Evolutionary conservation across 2,113 vertebrate genomes (phyloP), one percentile per base, ranked within the genome.

Genomic region (Progne subis): DNA sequence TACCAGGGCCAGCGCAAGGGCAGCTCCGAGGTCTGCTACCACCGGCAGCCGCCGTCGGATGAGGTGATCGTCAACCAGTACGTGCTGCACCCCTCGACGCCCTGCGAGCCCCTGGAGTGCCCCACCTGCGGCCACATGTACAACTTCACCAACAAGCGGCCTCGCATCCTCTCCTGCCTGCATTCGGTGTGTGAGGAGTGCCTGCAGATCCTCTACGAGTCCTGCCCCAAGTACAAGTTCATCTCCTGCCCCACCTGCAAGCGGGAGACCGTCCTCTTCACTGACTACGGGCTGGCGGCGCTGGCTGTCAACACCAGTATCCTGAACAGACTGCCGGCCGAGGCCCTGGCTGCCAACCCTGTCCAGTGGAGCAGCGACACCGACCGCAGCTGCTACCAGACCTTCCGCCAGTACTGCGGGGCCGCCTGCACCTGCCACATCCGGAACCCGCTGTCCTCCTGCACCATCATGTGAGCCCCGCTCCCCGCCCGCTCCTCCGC

Each of bases 211-310:
- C 99, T 99, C 91, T 99, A 99, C 2, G 99, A 99, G 98, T 99
- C 99, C 92, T 99, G 99, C 91, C 99, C 99, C 95, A 99, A 99
- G 98, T 99, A 99, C 98, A 99, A 99, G 98, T 99, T 99, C 98
- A 99, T 99, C 98, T 99, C 99, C 71, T 99, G 99, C 96, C 99
- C 99, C 86, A 99, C 99, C 28, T 99, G 99, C 98, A 98, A 98
- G 92, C 98, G 99, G 1, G 99, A 99, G 98, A 99, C 99, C 37
- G 99, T 99, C 97, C 99, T 99, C 88, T 99, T 99, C 98, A 99
- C 99, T 6, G 99, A 99, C 98, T 99, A 99, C 8, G 99, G 99
- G 85, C 98, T 99, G 97, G 99, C 99, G 1, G 99, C 99, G 0
- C 98, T 99, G 96, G 99, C 99, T 23, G 99, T 99, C 97, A 99